These are phyloP conservation scores for Lacerta bilineata DNA, from an alignment of 2,797 vertebrate species.

Conservation along the genomic window DNA sequence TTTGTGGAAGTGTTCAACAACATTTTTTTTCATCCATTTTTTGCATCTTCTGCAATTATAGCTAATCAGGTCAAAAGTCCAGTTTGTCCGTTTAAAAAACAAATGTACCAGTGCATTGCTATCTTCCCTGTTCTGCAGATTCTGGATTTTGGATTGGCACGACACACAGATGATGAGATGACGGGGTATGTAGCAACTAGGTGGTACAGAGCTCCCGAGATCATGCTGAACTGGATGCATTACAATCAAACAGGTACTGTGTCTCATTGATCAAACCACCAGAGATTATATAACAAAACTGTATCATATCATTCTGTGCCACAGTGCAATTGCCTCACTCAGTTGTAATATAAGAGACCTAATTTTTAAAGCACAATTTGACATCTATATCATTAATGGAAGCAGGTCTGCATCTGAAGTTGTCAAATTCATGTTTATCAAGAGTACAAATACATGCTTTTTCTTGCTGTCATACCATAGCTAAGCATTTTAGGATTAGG, in stretches of 20 bases:
- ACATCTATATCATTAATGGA: background rate
- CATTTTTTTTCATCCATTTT: background rate
- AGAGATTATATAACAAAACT: background rate
- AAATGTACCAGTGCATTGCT: conserved; percentile 15
- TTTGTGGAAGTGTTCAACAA: conserved; percentile 25
- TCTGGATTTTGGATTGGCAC: conserved; percentile 96
- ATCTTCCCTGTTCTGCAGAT: conserved; percentile 82
- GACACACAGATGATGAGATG: conserved; percentile 98
- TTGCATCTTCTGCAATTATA: background rate
- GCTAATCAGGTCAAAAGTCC: background rate
- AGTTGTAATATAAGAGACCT: background rate
- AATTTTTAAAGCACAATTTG: background rate
- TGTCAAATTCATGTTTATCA: background rate
- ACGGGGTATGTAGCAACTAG: conserved; percentile 97
- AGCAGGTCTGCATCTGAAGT: background rate
- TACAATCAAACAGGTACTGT: conserved; percentile 95
- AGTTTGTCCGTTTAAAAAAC: background rate
- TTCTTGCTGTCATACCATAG: background rate
- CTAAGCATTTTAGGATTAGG: background rate
- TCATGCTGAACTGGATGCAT: conserved; percentile 99
- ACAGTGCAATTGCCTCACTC: background rate
- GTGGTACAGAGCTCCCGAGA: conserved; percentile 97
- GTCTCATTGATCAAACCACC: background rate
- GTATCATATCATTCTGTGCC: background rate
- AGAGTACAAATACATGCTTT: background rate